Conservation (phyloP, 2,888 invertebrate genomes). For the Sialis fuliginosa region DNA sequence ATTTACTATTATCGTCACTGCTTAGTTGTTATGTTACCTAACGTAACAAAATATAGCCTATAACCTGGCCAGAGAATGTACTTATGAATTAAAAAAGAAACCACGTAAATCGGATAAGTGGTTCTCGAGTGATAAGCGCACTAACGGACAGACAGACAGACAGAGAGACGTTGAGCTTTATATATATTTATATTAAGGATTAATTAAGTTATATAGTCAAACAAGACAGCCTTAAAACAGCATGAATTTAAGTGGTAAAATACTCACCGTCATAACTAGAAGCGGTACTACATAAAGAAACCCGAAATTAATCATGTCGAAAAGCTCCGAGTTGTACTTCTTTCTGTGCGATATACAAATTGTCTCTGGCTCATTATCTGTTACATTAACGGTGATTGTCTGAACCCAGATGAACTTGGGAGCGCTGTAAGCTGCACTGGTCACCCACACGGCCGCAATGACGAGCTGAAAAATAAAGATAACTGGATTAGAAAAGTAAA, state of each 20-base stretch:
- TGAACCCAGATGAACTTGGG: slow-evolving; percentile 66
- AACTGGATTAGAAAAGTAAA: not conserved
- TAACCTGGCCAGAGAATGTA: no score
- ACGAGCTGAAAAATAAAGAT: slow-evolving; percentile 36
- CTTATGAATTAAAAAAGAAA: no score
- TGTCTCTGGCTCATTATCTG: slow-evolving; percentile 39
- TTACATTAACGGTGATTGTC: slow-evolving; percentile 48
- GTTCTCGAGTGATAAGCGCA: no score
- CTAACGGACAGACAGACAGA: no score
- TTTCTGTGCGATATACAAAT: slow-evolving; percentile 59
- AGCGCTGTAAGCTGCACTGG: slow-evolving; percentile 64
- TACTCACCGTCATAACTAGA: slow-evolving; percentile 50
- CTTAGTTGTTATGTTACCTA: no score
- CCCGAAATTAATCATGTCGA: slow-evolving; percentile 68
- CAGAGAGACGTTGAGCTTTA: no score
- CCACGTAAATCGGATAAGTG: no score
- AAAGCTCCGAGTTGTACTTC: slow-evolving; percentile 59
- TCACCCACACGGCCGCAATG: slow-evolving; percentile 63
- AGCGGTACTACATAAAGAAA: slow-evolving; percentile 70
- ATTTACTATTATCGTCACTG: no score
- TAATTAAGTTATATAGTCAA: no score
- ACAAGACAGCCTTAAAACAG: no score
- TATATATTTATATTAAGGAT: no score
- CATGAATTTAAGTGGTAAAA: not conserved
- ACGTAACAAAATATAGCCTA: no score